phyloP scores from a whole-genome alignment of 2,797 vertebrate genomes.

The Novumbra hubbsi region DNA sequence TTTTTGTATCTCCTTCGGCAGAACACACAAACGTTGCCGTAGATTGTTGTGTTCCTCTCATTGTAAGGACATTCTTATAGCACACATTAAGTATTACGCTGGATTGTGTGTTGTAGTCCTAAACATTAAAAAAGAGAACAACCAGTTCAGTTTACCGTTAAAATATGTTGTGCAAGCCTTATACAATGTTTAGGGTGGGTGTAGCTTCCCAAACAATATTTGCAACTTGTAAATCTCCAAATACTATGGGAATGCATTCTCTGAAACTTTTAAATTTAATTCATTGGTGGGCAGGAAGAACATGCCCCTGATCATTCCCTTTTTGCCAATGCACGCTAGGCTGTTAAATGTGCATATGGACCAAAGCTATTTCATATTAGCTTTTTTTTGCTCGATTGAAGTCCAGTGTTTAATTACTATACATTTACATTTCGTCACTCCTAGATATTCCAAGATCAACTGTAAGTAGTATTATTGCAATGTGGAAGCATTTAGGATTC shows the following conservation, averaged over 20 bases:
- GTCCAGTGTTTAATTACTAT: conserved; percentile 1
- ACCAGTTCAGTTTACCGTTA: background rate
- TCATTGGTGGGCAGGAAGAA: background rate
- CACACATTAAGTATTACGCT: background rate
- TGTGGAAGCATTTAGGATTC: background rate
- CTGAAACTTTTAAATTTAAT: background rate
- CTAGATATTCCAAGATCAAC: no score
- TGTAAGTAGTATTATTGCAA: background rate
- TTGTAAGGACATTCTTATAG: background rate
- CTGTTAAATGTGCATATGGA: background rate
- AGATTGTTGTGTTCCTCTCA: background rate
- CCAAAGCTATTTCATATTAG: background rate
- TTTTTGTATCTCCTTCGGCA: background rate
- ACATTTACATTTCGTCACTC: no score
- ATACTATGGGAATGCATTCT: background rate
- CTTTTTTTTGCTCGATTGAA: background rate
- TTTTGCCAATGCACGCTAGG: background rate
- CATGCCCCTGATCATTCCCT: background rate
- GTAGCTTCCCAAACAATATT: background rate
- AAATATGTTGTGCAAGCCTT: background rate
- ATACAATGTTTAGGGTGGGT: background rate
- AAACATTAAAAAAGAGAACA: background rate
- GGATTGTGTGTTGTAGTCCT: background rate
- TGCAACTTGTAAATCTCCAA: background rate
- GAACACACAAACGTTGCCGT: background rate